A percentile compares a stretch with the other conserved stretches of the same genome.
Evolutionary conservation across 2,113 vertebrate species (phyloP).

Genomic region (Neogale vison): DNA sequence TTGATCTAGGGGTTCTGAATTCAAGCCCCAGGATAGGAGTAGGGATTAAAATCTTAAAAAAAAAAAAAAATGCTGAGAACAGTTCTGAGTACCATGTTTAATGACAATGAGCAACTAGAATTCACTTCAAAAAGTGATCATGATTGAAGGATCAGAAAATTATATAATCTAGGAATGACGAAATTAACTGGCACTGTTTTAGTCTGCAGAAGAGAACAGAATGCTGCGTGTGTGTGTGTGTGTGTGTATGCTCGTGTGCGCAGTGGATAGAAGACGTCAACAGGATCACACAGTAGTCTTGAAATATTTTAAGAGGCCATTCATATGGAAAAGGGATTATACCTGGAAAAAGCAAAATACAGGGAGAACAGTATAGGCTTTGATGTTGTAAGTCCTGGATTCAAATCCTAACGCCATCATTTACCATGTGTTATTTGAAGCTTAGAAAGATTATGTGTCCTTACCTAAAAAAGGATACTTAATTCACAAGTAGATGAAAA

Average conservation of each 20-base stretch:
- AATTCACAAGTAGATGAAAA: constrained; percentile 57
- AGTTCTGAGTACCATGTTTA: background rate
- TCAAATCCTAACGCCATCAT: constrained; percentile 11
- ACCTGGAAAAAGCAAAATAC: constrained; percentile 24
- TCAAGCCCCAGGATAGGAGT: background rate
- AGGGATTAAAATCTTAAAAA: background rate
- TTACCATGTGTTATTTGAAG: constrained; percentile 35
- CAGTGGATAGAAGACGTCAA: background rate
- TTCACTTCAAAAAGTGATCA: background rate
- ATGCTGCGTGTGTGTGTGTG: background rate
- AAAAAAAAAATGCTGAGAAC: background rate
- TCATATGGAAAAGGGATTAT: constrained; percentile 19
- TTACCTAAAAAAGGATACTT: constrained; percentile 46
- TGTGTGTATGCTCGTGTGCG: background rate
- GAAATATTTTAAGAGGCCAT: background rate
- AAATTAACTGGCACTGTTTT: background rate
- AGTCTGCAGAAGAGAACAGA: background rate
- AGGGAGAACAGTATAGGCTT: background rate
- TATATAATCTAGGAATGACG: background rate
- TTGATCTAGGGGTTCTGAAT: background rate
- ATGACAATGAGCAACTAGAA: background rate
- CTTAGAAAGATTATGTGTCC: constrained; percentile 8
- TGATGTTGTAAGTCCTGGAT: background rate
- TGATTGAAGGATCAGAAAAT: background rate
- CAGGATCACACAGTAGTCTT: background rate